Evolutionary conservation across 2,888 invertebrate species (phyloP).

Genomic region (Allophyes oxyacanthae): DNA sequence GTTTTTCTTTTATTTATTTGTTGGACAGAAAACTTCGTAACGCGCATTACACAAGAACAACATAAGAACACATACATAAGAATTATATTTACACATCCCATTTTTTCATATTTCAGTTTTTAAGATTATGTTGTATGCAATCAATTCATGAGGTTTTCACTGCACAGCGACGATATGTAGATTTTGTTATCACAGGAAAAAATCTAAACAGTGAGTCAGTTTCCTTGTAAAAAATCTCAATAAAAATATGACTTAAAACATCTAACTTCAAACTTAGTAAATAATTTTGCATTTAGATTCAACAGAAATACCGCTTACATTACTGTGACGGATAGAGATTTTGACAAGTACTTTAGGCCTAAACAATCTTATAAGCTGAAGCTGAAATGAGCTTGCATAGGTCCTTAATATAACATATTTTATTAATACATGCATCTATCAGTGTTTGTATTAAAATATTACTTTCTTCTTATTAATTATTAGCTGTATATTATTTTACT

Average conservation of each 20-base stretch:
- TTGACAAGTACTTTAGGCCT: slow-evolving; percentile 55
- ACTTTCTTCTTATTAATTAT: slow-evolving; percentile 57
- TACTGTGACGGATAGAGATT: slow-evolving; percentile 57
- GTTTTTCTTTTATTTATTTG: too few relatives aligned
- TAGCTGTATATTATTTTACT: slow-evolving; percentile 46
- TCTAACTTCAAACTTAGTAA: slow-evolving; percentile 45
- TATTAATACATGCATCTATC: slow-evolving; percentile 37
- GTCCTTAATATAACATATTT: slow-evolving; percentile 18
- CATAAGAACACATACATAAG: too few relatives aligned
- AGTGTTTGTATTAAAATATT: slow-evolving; percentile 67
- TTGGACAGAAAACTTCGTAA: too few relatives aligned
- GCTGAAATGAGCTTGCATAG: slow-evolving; percentile 21
- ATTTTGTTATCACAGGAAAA: too few relatives aligned
- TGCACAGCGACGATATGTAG: too few relatives aligned
- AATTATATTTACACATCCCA: too few relatives aligned
- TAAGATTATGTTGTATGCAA: too few relatives aligned
- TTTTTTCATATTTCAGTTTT: too few relatives aligned
- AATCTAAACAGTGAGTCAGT: too few relatives aligned
- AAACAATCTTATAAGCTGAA: slow-evolving; percentile 47
- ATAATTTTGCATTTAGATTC: slow-evolving; percentile 56
- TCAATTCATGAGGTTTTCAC: too few relatives aligned
- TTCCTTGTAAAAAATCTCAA: slow-evolving; percentile 8
- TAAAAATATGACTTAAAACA: slow-evolving; percentile 44
- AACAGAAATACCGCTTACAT: slow-evolving; percentile 44
- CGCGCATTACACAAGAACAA: too few relatives aligned